phyloP scores from a whole-genome alignment of 2,797 vertebrate species.

The Pseudochaenichthys georgianus region DNA sequence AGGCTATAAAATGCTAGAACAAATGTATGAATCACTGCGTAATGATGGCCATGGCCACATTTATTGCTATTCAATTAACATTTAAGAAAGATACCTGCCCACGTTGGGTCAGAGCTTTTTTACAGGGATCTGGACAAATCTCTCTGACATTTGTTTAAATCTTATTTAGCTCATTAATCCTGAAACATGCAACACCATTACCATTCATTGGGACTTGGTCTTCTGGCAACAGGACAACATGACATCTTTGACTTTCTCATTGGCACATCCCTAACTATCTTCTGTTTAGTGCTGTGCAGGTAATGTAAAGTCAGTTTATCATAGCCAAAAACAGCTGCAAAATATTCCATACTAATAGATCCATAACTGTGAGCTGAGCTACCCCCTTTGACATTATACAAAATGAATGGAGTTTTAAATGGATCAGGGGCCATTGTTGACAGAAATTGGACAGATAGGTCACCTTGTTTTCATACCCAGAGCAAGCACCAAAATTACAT shows the following conservation, averaged over 20 bases:
- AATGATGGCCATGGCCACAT: not conserved
- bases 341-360: not conserved
- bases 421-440: slow-evolving; percentile 1
- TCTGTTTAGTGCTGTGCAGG: not conserved
- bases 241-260: not conserved
- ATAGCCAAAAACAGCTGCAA: slow-evolving; percentile 6
- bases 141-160: too few relatives aligned
- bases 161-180: not conserved
- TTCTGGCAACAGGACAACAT: not conserved
- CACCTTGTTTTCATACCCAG: not conserved
- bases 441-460: not conserved
- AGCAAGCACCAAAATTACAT: not conserved
- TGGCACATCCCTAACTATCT: not conserved
- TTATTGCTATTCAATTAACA: too few relatives aligned
- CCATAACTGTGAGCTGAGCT: not conserved
- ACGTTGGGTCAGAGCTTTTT: not conserved
- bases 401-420: not conserved
- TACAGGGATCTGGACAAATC: not conserved
- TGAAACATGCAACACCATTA: not conserved
- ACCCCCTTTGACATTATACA: not conserved
- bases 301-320: not conserved
- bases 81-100: too few relatives aligned
- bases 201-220: not conserved
- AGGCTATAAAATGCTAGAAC: not conserved
- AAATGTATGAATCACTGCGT: not conserved